These are phyloP conservation scores for Ispidina picta DNA, from an alignment of 2,797 vertebrate genomes.

Conservation along the genomic window DNA sequence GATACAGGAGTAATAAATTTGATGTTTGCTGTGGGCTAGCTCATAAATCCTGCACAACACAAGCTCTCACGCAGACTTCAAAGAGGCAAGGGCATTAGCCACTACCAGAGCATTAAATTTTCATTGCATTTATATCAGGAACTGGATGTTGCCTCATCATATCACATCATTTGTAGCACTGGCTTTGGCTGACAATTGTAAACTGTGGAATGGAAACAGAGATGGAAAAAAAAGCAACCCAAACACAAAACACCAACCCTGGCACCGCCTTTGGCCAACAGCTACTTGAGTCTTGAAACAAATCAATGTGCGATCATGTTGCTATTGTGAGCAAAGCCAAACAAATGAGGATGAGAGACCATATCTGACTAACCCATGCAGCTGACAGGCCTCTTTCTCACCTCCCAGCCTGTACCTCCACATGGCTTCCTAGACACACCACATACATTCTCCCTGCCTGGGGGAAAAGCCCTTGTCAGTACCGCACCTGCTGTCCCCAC, in stretches of 20 bases:
- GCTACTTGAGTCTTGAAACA: neutral
- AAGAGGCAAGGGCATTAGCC: neutral
- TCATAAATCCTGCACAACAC: neutral
- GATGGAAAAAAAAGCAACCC: neutral
- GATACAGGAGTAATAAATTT: neutral
- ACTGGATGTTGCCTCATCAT: neutral
- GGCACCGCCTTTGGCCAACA: neutral
- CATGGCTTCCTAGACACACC: neutral
- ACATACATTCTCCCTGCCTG: neutral
- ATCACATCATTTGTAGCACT: neutral
- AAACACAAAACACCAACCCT: neutral
- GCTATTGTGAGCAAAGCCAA: neutral
- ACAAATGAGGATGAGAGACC: neutral
- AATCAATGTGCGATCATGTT: neutral
- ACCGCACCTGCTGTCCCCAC: neutral
- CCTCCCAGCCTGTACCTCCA: neutral
- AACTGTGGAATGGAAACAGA: neutral
- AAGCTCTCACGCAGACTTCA: neutral
- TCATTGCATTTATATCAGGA: conserved; percentile 20
- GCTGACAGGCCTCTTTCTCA: neutral
- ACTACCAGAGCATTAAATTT: conserved; percentile 34
- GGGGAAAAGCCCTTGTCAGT: neutral
- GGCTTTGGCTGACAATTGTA: neutral
- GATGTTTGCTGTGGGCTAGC: neutral
- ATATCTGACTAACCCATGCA: neutral